Base-by-base conservation (phyloP, 2,797 vertebrate species). In the Coccyzus lansbergi region DNA sequence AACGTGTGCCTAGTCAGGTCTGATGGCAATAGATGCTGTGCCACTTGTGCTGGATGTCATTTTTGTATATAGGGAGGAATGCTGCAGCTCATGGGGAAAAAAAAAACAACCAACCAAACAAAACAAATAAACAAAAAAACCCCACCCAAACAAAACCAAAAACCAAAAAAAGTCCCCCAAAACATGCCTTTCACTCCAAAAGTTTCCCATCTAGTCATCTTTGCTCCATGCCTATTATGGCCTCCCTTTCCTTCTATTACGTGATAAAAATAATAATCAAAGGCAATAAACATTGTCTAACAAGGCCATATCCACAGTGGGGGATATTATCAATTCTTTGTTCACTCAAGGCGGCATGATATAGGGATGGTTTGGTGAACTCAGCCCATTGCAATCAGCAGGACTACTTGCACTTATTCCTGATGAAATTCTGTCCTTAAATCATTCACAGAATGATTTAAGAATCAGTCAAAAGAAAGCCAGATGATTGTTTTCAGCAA, bases 391-490 rank as follows among this genome's bases (percentile, higher is more conserved):
- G 28, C 62, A 77, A 68, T 53, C 72, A 65, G 7, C 1, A 2
- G 26, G 64, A 53, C 20, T 46, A 16, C 17, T 15, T 71, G 12
- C 2, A 9, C 75, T 62, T 36, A 59, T 34, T 90, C 40, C 53
- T 52, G 44, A 69, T 56, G 22, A 79, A 86, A 52, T 2, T 42
- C 42, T 26, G 29, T 28, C 42, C 2, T 0, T n/a, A n/a, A n/a
- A n/a, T n/a, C n/a, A n/a, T n/a, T n/a, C n/a, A n/a, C n/a, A n/a
- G n/a, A 2, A 19, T 29, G 59, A 72, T 44, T 42, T 56, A 89
- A 24, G 29, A 60, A 77, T 68, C 56, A 71, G 49, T 72, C 22
- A 85, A 81, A 87, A 77, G 40, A 42, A 95, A 85, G 12, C 26
- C 0, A 1, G 68, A 53, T 67, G 25, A 46, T 36, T 69, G 10